Evolutionary conservation across 2,113 vertebrate species (phyloP).

Genomic region (Chionodraco myersi): DNA sequence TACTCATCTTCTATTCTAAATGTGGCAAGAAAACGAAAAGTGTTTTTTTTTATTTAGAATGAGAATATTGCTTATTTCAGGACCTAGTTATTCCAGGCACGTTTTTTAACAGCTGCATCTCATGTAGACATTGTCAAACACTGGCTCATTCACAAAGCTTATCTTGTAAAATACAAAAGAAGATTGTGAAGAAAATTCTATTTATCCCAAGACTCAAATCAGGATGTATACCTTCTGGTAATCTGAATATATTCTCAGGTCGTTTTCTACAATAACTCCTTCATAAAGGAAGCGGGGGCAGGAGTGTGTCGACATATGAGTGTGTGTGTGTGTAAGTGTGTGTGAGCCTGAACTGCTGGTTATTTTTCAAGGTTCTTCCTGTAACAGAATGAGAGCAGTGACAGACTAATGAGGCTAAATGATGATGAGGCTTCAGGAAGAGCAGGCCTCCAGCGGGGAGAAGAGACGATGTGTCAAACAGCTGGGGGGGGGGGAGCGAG

Average conservation of each 20-base stretch:
- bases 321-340: neutral
- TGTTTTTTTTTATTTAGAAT: neutral
- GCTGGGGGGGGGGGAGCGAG: conserved; percentile 34
- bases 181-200: neutral
- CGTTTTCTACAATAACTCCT: conserved; percentile 1
- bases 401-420: conserved; percentile 82
- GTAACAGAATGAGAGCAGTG: conserved; percentile 76
- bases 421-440: conserved; percentile 72
- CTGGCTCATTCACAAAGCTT: neutral
- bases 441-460: conserved; percentile 42
- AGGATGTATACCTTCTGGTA: neutral
- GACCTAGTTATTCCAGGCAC: neutral
- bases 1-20: neutral
- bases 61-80: neutral
- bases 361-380: conserved; percentile 75
- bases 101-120: neutral
- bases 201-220: neutral
- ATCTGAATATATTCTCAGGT: neutral
- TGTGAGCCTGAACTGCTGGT: conserved; percentile 31
- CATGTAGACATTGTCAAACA: neutral
- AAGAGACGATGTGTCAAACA: conserved; percentile 60
- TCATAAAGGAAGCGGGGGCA: conserved; percentile 23
- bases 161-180: neutral
- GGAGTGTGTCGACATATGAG: neutral
- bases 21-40: neutral